Conservation (phyloP, 1,140 invertebrate species). For the Apis dorsata region DNA sequence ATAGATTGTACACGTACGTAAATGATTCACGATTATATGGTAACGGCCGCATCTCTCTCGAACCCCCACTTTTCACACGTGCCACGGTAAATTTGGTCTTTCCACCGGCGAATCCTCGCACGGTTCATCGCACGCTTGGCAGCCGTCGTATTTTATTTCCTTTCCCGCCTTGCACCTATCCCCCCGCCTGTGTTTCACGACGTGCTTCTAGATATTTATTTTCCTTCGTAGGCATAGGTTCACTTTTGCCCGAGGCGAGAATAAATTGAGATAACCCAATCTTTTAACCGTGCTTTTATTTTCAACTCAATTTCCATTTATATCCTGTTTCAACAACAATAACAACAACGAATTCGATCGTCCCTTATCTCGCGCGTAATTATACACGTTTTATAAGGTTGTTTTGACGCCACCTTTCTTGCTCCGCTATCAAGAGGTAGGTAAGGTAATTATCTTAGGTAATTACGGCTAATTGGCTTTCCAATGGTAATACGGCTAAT, state of each 20-base stretch:
- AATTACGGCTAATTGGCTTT: slow-evolving; percentile 52
- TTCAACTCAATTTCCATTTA: too few relatives aligned
- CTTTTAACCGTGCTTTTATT: too few relatives aligned
- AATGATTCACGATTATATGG: slow-evolving; percentile 53
- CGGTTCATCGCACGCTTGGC: slow-evolving; percentile 60
- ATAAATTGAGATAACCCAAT: background rate
- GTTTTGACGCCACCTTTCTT: background rate
- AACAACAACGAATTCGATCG: background rate
- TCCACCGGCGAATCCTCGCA: slow-evolving; percentile 45
- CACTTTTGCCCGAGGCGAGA: slow-evolving; percentile 5
- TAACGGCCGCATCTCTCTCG: slow-evolving; percentile 39
- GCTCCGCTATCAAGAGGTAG: background rate
- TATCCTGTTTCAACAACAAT: too few relatives aligned
- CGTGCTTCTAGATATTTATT: slow-evolving; percentile 43
- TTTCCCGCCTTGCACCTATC: slow-evolving; percentile 24
- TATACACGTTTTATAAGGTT: background rate
- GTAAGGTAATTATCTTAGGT: slow-evolving; percentile 38
- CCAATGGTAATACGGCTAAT: slow-evolving; percentile 8
- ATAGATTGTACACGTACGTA: slow-evolving; percentile 28
- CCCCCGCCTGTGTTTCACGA: slow-evolving; percentile 41
- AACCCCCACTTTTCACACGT: slow-evolving; percentile 54
- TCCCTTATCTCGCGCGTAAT: background rate
- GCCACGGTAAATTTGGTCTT: slow-evolving; percentile 50
- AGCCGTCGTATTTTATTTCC: slow-evolving; percentile 58
- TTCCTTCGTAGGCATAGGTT: slow-evolving; percentile 21